Evolutionary conservation across 1,140 invertebrate genomes (phyloP).

Genomic region (Scaptomyza hsui): DNA sequence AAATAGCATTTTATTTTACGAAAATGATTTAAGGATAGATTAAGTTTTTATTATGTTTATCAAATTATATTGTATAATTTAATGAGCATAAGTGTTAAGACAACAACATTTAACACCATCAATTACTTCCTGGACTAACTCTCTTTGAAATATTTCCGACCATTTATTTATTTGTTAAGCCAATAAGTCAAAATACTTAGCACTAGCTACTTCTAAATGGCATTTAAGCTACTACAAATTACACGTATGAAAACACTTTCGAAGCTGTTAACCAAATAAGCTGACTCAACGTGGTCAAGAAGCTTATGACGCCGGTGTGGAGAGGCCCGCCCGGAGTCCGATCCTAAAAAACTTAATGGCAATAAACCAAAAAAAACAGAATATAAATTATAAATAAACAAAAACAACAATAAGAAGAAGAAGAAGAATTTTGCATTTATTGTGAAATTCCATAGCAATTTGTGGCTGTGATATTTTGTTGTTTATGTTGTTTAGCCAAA

Average conservation of each 20-base stretch:
- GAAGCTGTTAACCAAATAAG: constrained; percentile 19
- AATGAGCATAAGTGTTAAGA: neutral
- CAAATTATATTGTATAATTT: neutral
- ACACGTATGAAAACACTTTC: constrained; percentile 11
- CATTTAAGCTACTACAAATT: constrained; percentile 15
- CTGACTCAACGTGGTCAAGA: constrained; percentile 38
- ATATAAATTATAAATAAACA: neutral
- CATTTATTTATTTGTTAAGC: constrained; percentile 34
- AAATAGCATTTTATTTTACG: neutral
- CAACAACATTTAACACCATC: constrained; percentile 7
- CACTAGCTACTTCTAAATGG: constrained; percentile 19
- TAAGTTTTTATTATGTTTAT: neutral
- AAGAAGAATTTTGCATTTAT: constrained; percentile 9
- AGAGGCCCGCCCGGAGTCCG: constrained; percentile 31
- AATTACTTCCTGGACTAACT: neutral
- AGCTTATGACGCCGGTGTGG: constrained; percentile 24
- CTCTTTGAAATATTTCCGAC: constrained; percentile 9
- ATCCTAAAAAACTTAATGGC: neutral
- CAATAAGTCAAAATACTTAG: constrained; percentile 38
- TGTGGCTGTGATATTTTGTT: constrained; percentile 20
- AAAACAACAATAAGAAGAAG: neutral
- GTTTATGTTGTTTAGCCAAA: constrained; percentile 8
- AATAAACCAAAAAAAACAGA: neutral
- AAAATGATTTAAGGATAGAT: constrained; percentile 8
- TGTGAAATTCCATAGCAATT: constrained; percentile 50